These are phyloP conservation scores for Seladonia tumulorum DNA, from an alignment of 2,888 invertebrate species.

Conservation along the genomic window DNA sequence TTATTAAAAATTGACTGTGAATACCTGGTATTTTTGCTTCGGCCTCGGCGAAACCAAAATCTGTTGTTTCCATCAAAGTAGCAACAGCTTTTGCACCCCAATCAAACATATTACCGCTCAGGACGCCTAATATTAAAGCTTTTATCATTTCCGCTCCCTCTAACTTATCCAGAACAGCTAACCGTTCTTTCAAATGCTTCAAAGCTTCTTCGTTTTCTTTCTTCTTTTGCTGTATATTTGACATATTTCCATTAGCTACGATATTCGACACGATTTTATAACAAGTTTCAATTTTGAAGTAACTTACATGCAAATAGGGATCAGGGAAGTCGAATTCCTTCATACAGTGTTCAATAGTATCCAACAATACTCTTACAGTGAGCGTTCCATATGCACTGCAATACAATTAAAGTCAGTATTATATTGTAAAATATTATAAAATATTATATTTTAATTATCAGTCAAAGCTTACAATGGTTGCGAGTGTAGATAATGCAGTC, in stretches of 20 bases:
- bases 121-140: constrained; percentile 86
- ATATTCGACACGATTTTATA: not conserved
- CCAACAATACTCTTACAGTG: constrained; percentile 95
- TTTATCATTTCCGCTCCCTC: constrained; percentile 83
- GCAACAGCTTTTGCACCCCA: constrained; percentile 98
- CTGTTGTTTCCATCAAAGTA: constrained; percentile 90
- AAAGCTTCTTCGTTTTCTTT: constrained; percentile 94
- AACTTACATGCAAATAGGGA: constrained; percentile 88
- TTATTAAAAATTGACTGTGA: not conserved
- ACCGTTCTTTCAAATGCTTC: constrained; percentile 87
- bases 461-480: constrained; percentile 90
- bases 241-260: not conserved
- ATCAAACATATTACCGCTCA: constrained; percentile 97
- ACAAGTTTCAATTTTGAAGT: not conserved
- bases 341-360: constrained; percentile 96
- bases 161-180: constrained; percentile 90
- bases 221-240: constrained; percentile 89
- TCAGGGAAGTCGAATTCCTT: constrained; percentile 96
- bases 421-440: not conserved
- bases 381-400: constrained; percentile 91
- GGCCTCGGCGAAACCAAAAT: constrained; percentile 93
- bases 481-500: constrained; percentile 90
- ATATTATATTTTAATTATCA: constrained; percentile 14
- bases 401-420: constrained; percentile 37
- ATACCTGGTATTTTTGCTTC: constrained; percentile 91